phyloP scores from a whole-genome alignment of 2,888 invertebrate genomes.

The Geophilus truncorum region DNA sequence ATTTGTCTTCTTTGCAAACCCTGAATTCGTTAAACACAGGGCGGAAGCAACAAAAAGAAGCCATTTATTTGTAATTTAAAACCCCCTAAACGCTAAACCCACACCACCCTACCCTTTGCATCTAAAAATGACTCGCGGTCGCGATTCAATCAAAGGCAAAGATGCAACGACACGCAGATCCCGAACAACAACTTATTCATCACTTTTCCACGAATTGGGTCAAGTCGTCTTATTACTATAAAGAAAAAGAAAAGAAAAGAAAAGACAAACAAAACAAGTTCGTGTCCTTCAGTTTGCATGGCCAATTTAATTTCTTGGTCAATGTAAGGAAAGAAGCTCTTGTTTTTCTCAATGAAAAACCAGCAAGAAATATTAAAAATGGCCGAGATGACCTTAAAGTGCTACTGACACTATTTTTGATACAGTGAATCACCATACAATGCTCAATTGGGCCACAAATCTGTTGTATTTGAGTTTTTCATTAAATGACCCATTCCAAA shows the following conservation, averaged over 20 bases:
- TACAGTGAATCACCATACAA: no score
- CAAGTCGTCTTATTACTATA: neutral
- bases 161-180: neutral
- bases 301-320: neutral
- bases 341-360: neutral
- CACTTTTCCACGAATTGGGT: neutral
- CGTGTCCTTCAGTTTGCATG: neutral
- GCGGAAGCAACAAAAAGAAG: neutral
- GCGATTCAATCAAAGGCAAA: neutral
- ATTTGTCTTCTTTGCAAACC: neutral
- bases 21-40: neutral
- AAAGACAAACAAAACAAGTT: neutral
- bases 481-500: no score
- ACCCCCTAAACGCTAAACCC: no score
- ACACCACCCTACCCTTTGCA: no score
- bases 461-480: no score
- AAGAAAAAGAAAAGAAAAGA: neutral
- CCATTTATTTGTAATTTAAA: neutral
- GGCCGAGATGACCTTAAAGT: no score
- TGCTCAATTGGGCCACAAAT: no score
- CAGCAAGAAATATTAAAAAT: no score
- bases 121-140: neutral
- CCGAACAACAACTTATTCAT: no score
- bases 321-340: neutral
- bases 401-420: no score